Percentiles rank a stretch among this genome's conserved stretches.
Conservation (phyloP, 2,888 invertebrate species). For the Drosophila parthenogenetica region DNA sequence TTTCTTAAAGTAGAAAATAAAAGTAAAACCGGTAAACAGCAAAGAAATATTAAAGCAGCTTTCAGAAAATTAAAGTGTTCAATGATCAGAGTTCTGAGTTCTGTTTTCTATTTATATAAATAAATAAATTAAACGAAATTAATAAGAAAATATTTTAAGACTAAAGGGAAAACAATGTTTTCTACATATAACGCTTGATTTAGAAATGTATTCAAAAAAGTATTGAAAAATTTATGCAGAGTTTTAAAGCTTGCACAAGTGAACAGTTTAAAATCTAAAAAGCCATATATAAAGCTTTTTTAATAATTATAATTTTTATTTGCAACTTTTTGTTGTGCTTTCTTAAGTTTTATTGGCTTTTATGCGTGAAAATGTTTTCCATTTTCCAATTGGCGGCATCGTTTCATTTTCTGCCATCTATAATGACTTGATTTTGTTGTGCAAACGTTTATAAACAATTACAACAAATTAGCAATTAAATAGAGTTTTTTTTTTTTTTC, state of each 20-base stretch:
- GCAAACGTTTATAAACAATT: constrained; percentile 65
- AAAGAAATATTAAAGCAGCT: background rate
- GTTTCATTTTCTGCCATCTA: constrained; percentile 28
- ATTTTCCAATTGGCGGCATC: constrained; percentile 21
- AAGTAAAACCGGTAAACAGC: background rate
- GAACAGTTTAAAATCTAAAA: no score
- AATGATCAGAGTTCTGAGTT: background rate
- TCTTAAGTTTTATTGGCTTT: constrained; percentile 1
- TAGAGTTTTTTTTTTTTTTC: constrained; percentile 26
- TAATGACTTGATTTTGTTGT: constrained; percentile 34
- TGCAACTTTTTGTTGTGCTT: constrained; percentile 1
- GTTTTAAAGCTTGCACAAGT: no score
- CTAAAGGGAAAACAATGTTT: no score
- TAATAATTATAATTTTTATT: background rate
- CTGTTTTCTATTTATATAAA: no score
- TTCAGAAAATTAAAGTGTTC: background rate
- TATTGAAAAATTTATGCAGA: no score
- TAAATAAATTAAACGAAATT: no score
- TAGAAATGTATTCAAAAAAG: no score
- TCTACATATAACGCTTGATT: no score
- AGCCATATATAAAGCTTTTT: no score
- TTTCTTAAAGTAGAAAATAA: background rate
- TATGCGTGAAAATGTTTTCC: constrained; percentile 23
- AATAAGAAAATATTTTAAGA: no score
- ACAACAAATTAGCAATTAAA: constrained; percentile 65